Evolutionary conservation across 2,888 invertebrate genomes (phyloP).

Genomic region (Sesamia inferens): DNA sequence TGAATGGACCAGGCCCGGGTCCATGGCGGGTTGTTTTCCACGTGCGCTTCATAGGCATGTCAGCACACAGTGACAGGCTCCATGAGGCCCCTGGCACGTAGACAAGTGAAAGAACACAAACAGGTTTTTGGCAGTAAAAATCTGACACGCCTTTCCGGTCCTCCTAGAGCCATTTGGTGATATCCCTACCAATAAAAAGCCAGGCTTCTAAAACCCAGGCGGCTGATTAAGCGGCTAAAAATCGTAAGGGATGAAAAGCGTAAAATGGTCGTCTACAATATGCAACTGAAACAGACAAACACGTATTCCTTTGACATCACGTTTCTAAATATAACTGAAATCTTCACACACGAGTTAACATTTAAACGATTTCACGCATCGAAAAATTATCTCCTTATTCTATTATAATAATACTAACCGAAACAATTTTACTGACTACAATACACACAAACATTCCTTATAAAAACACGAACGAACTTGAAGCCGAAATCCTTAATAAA

Average conservation of each 20-base stretch:
- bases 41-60: too few species aligned
- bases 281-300: not conserved
- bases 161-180: too few species aligned
- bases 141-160: too few species aligned
- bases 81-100: too few species aligned
- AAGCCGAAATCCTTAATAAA: conserved; percentile 63
- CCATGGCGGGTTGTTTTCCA: too few species aligned
- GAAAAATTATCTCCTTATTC: conserved; percentile 11
- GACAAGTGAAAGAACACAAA: too few species aligned
- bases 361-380: not conserved
- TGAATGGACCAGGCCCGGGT: too few species aligned
- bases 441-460: conserved; percentile 45
- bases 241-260: not conserved
- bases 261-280: not conserved
- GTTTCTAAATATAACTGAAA: not conserved
- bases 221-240: too few species aligned
- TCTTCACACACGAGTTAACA: not conserved
- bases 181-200: too few species aligned
- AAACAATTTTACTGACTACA: conserved; percentile 56
- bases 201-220: too few species aligned
- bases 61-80: too few species aligned
- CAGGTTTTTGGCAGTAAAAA: too few species aligned
- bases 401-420: conserved; percentile 10
- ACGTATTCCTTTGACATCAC: not conserved
- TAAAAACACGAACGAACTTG: conserved; percentile 55